Evolutionary conservation across 2,797 vertebrate species (phyloP).

Genomic region (Acanthurus lineatus): DNA sequence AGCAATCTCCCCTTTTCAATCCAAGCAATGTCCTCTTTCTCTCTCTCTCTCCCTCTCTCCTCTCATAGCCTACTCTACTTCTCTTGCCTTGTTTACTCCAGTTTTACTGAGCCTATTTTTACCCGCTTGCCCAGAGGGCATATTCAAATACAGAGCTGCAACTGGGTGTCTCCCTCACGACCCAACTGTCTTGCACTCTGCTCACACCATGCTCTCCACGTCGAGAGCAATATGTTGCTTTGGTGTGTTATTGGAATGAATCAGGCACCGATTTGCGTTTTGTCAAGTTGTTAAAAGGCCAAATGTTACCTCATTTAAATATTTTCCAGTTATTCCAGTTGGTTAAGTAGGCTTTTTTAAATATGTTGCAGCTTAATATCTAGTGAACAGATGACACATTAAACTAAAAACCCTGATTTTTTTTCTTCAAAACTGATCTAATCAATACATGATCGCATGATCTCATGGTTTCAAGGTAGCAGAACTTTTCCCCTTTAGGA

Average conservation of each 20-base stretch:
- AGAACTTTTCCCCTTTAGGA: not conserved
- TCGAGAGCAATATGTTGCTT: constrained; percentile 49
- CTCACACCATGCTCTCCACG: constrained; percentile 48
- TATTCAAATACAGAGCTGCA: constrained; percentile 83
- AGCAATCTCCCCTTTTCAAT: constrained; percentile 26
- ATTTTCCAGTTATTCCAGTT: not conserved
- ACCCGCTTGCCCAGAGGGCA: constrained; percentile 77
- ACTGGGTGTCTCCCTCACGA: constrained; percentile 71
- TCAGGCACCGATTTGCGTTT: not conserved
- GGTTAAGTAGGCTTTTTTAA: constrained; percentile 4
- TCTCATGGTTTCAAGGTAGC: not conserved
- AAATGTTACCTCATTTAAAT: not conserved
- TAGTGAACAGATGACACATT: not conserved
- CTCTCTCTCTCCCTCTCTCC: not conserved
- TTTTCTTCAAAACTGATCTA: not conserved
- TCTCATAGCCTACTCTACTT: constrained; percentile 72
- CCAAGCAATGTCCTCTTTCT: constrained; percentile 25
- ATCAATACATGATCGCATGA: constrained; percentile 6
- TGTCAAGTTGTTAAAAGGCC: constrained; percentile 10
- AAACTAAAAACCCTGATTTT: not conserved
- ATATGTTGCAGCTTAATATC: constrained; percentile 13
- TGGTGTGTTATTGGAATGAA: constrained; percentile 1
- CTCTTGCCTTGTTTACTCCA: constrained; percentile 81
- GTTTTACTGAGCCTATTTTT: constrained; percentile 85
- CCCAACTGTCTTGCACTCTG: constrained; percentile 61